Conservation (phyloP, 2,888 invertebrate species). For the Halictus ligatus region DNA sequence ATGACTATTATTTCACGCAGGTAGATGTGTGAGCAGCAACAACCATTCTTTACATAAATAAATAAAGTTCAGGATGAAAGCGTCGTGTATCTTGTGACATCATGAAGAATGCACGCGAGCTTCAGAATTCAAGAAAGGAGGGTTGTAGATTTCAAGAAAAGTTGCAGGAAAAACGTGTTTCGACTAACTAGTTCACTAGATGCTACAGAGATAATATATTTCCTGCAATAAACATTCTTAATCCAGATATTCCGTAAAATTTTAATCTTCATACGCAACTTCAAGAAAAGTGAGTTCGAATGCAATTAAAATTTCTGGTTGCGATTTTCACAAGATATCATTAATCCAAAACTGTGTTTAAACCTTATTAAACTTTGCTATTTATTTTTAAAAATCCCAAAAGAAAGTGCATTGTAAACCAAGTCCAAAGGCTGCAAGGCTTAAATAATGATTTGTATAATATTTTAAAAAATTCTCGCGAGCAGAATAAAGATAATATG, state of each 20-base stretch:
- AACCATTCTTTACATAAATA: not conserved
- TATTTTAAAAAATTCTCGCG: too few species aligned
- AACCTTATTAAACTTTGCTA: too few species aligned
- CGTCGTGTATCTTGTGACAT: not conserved
- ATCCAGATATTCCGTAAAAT: too few species aligned
- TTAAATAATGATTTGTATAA: too few species aligned
- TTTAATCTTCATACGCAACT: too few species aligned
- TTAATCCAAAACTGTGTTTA: too few species aligned
- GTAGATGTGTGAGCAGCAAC: not conserved
- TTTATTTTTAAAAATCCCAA: too few species aligned
- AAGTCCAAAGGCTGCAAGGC: too few species aligned
- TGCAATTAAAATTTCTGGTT: not conserved
- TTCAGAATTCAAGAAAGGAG: not conserved
- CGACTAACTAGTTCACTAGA: slow-evolving; percentile 3
- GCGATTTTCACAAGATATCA: too few species aligned
- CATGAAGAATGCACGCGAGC: not conserved
- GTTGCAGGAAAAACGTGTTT: not conserved
- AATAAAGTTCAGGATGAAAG: not conserved
- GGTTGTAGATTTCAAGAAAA: not conserved
- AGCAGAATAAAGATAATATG: too few species aligned
- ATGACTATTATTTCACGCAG: not conserved
- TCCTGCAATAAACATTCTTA: not conserved
- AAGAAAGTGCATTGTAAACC: too few species aligned
- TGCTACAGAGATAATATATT: not conserved
- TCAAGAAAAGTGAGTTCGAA: not conserved